Evolutionary conservation across 2,888 invertebrate genomes (phyloP), one percentile per base, ranked within the genome.

Genomic region (Lasius fuliginosus): DNA sequence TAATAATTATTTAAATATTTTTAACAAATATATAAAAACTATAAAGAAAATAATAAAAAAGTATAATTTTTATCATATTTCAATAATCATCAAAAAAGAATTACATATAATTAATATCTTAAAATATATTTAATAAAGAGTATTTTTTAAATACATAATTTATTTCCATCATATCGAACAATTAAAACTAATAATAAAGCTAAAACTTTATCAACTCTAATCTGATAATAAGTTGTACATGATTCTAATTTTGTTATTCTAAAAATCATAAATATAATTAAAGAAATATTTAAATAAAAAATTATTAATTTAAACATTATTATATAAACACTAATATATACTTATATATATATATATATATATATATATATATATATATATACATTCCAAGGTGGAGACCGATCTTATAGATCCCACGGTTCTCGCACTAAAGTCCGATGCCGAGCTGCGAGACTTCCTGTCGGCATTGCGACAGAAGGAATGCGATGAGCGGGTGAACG

Each of bases 381-480:
- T 4, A 27, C 23, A 53, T 71, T 2, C 12, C 49, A 77, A 90
- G 90, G 83, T 90, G 46, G 88, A 86, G 23, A 83, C 86, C 23
- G 79, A 65, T 9, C 82, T 86, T n/a, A 85, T 94, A 18, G 94
- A 94, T 58, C 89, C 91, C 0, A 82, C 91, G 6, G 67, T 91
- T 1, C 87, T 95, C 3, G 86, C 90, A 0, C 46, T 91, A 8
- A 95, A 94, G 53, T 89, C 91, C 5, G 92, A 94, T 68, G 89
- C 90, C 1, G 95, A 95, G 62, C 82, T 95, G 6, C 88, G 95
- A 0, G 92, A 94, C 62, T 71, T 95, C 11, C 65, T 94, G 6
- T 76, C 83, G 0, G 87, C 85, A 0, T 79, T 95, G 3, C 85
- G 93, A 12, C 92, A 94, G 33, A 94, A 92, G 58, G 95, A 95